Conservation (phyloP, 2,797 vertebrate genomes). For the Thripadectes ignobilis region DNA sequence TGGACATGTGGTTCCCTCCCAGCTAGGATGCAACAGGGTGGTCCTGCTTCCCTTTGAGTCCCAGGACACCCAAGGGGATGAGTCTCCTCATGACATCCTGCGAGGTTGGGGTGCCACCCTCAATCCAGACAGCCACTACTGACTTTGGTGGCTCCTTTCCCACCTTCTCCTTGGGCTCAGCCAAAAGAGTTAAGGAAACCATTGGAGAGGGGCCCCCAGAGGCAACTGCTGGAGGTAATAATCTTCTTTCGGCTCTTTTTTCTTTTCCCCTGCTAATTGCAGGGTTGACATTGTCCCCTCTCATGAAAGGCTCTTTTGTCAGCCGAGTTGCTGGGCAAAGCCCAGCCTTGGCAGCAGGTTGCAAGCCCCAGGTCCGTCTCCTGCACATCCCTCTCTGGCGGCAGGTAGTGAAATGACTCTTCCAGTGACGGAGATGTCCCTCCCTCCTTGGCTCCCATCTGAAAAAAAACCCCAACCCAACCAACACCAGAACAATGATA, state of each 20-base stretch:
- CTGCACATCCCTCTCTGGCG: neutral
- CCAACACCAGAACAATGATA: neutral
- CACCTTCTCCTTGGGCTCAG: neutral
- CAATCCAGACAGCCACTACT: neutral
- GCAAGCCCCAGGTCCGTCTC: neutral
- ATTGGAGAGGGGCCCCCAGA: neutral
- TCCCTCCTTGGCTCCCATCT: neutral
- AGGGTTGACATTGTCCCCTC: constrained; percentile 80
- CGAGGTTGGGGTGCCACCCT: accelerated
- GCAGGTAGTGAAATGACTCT: constrained; percentile 8
- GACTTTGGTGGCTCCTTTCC: neutral
- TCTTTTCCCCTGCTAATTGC: constrained; percentile 77
- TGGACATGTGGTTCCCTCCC: neutral
- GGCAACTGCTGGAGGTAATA: constrained; percentile 70
- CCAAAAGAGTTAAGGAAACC: constrained; percentile 46
- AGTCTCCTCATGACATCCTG: neutral
- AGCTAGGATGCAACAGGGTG: neutral
- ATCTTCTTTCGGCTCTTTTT: constrained; percentile 74
- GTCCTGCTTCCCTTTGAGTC: neutral
- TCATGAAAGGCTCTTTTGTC: constrained; percentile 88
- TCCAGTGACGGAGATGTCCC: neutral
- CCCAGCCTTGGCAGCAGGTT: constrained; percentile 74
- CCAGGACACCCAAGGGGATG: accelerated
- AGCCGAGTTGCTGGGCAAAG: constrained; percentile 76
- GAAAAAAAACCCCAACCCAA: no score